phyloP scores from a whole-genome alignment of 2,797 vertebrate species.

The Telmatherina bonti region DNA sequence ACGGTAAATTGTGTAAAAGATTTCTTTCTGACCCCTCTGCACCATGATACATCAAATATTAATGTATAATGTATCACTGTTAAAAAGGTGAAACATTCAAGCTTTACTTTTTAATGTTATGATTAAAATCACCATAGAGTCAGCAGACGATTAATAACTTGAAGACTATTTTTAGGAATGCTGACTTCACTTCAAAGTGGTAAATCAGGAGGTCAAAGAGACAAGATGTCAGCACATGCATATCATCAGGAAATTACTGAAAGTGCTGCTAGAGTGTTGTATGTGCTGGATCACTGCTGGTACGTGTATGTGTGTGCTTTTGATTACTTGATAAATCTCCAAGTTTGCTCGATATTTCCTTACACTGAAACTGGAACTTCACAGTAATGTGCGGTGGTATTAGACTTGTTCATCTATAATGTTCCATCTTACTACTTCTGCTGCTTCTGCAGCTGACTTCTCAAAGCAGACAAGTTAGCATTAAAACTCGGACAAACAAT shows the following conservation, averaged over 20 bases:
- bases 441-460: conserved; percentile 12
- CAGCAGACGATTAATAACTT: conserved; percentile 27
- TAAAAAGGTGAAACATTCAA: background rate
- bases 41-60: conserved; percentile 3
- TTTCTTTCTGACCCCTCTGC: background rate
- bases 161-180: conserved; percentile 50
- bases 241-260: conserved; percentile 20
- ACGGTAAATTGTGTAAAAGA: background rate
- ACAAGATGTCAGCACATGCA: conserved; percentile 11
- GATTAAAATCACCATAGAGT: conserved; percentile 22
- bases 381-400: conserved; percentile 24
- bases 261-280: conserved; percentile 7
- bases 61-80: background rate
- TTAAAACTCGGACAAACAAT: conserved; percentile 39
- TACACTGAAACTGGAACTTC: conserved; percentile 19
- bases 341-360: conserved; percentile 25
- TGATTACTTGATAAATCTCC: conserved; percentile 17
- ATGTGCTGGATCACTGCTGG: conserved; percentile 5
- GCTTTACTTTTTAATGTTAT: conserved; percentile 8
- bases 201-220: conserved; percentile 51
- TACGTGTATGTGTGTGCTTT: background rate
- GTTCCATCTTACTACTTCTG: conserved; percentile 22
- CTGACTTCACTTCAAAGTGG: conserved; percentile 45
- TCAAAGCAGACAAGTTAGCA: conserved; percentile 23
- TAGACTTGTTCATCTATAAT: conserved; percentile 26